These are phyloP conservation scores for Phlogophora meticulosa DNA, from an alignment of 2,888 invertebrate genomes.

Conservation along the genomic window DNA sequence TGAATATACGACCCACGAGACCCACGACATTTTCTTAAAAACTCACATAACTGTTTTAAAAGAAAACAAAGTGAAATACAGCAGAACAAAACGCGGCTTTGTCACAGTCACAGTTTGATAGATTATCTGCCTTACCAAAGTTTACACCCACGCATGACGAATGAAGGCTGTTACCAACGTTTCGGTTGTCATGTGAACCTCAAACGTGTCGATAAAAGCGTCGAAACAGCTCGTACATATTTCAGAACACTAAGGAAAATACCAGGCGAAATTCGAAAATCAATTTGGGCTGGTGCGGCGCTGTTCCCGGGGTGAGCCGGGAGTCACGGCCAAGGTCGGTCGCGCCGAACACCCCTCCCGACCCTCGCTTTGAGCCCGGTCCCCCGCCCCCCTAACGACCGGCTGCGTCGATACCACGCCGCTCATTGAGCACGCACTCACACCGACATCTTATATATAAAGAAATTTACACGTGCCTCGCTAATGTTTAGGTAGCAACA, in stretches of 20 bases:
- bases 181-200: slow-evolving; percentile 22
- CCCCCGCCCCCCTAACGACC: slow-evolving; percentile 63
- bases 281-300: slow-evolving; percentile 80
- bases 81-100: slow-evolving; percentile 13
- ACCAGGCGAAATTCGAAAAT: slow-evolving; percentile 82
- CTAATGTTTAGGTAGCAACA: slow-evolving; percentile 59
- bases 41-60: not conserved
- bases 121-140: slow-evolving; percentile 38
- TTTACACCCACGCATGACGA: slow-evolving; percentile 36
- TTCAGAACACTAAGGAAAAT: slow-evolving; percentile 66
- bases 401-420: slow-evolving; percentile 76
- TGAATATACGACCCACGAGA: not conserved
- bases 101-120: slow-evolving; percentile 30
- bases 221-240: slow-evolving; percentile 28
- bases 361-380: slow-evolving; percentile 41
- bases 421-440: slow-evolving; percentile 80
- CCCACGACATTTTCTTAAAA: not conserved
- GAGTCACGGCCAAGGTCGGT: slow-evolving; percentile 91
- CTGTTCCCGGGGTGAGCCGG: slow-evolving; percentile 74
- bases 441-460: slow-evolving; percentile 53
- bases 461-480: slow-evolving; percentile 67
- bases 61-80: slow-evolving; percentile 9
- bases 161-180: slow-evolving; percentile 22
- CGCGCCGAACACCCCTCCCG: slow-evolving; percentile 69
- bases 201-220: slow-evolving; percentile 31